phyloP scores from a whole-genome alignment of 1,140 invertebrate species.

The Drosophila suzukii region DNA sequence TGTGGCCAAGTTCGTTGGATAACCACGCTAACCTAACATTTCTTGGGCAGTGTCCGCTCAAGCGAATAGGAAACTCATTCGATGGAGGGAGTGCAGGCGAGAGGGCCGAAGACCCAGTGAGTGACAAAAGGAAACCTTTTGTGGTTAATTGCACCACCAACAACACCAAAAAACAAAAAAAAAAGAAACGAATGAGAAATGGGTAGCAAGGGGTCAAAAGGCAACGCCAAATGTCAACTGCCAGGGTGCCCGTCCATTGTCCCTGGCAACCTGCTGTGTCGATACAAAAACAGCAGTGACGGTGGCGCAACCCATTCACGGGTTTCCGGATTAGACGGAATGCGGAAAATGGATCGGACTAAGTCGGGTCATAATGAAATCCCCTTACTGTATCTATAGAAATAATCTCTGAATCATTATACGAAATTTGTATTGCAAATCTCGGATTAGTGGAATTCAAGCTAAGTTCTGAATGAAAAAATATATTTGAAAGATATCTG shows the following conservation, averaged over 20 bases:
- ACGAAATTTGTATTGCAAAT: background rate
- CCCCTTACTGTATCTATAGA: background rate
- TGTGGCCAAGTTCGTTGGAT: conserved; percentile 24
- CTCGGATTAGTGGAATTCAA: too few relatives aligned
- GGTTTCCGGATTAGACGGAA: conserved; percentile 29
- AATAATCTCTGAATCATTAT: background rate
- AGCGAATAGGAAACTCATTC: conserved; percentile 19
- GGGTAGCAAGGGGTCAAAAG: conserved; percentile 54
- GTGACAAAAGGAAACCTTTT: conserved; percentile 80
- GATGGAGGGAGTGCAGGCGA: background rate
- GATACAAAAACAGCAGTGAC: conserved; percentile 32
- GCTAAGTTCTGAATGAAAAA: too few relatives aligned
- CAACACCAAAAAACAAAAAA: conserved; percentile 10
- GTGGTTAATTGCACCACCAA: conserved; percentile 75
- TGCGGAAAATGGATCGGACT: conserved; percentile 1
- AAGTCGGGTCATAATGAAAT: background rate
- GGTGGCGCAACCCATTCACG: conserved; percentile 22
- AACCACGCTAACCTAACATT: conserved; percentile 21
- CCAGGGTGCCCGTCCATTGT: conserved; percentile 39
- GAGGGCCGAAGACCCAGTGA: conserved; percentile 18
- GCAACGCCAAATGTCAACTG: conserved; percentile 78
- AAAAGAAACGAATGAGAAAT: conserved; percentile 8
- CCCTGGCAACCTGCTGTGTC: conserved; percentile 51
- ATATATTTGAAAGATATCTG: too few relatives aligned
- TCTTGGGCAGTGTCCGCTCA: conserved; percentile 43